These are phyloP conservation scores for Antheraea assamensis DNA, from an alignment of 2,888 invertebrate genomes.

Conservation along the genomic window DNA sequence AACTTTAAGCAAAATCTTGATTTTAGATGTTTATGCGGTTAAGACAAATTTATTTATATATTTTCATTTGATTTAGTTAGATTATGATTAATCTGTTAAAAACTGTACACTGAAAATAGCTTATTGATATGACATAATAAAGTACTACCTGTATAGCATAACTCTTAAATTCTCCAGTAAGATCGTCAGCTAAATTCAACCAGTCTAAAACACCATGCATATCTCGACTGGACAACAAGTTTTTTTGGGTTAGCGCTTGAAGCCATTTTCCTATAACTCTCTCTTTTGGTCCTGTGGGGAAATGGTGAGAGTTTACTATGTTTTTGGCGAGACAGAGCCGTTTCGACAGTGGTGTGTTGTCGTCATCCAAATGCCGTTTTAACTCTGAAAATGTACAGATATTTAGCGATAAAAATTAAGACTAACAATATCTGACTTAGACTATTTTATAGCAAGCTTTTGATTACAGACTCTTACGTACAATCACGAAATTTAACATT, in stretches of 20 bases:
- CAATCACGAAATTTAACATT: neutral
- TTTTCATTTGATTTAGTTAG: no score
- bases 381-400: slow-evolving; percentile 61
- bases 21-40: no score
- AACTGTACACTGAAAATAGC: slow-evolving; percentile 9
- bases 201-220: slow-evolving; percentile 60
- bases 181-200: slow-evolving; percentile 56
- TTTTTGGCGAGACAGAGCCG: slow-evolving; percentile 80
- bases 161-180: slow-evolving; percentile 63
- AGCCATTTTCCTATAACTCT: slow-evolving; percentile 78
- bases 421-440: neutral
- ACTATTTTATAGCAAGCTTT: neutral
- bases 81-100: no score
- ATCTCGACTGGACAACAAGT: slow-evolving; percentile 52
- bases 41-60: no score
- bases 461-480: neutral
- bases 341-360: slow-evolving; percentile 70
- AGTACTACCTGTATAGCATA: slow-evolving; percentile 65
- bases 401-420: neutral
- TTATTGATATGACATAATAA: slow-evolving; percentile 39
- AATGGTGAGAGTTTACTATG: slow-evolving; percentile 70
- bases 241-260: slow-evolving; percentile 49
- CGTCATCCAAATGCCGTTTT: slow-evolving; percentile 69
- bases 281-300: slow-evolving; percentile 76
- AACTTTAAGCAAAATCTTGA: no score